A percentile compares a stretch with the other conserved stretches of the same genome.
phyloP scores from a whole-genome alignment of 2,797 vertebrate species.

The Gorsachius magnificus region DNA sequence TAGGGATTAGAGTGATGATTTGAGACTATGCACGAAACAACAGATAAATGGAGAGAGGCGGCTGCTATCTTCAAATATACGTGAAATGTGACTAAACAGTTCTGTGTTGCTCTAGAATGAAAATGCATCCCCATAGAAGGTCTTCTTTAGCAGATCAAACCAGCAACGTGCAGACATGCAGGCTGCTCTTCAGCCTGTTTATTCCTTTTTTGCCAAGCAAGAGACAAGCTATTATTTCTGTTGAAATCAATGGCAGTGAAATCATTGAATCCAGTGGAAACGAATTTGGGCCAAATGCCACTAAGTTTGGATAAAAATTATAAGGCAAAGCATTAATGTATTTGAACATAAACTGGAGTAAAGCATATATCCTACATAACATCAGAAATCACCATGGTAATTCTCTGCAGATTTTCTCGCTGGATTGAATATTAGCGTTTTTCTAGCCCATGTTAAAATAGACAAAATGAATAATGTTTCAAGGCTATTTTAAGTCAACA shows the following conservation, averaged over 20 bases:
- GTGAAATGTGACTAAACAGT: neutral
- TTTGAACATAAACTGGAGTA: slow-evolving; percentile 1
- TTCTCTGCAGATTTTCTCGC: neutral
- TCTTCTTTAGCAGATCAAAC: neutral
- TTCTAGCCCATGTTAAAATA: slow-evolving; percentile 62
- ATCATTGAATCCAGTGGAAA: neutral
- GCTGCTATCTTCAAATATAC: neutral
- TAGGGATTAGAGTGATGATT: neutral
- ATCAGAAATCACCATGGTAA: slow-evolving; percentile 66
- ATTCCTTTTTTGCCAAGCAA: neutral
- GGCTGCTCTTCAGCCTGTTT: neutral
- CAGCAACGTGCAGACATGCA: neutral
- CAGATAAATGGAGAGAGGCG: neutral
- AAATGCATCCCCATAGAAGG: neutral
- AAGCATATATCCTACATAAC: neutral
- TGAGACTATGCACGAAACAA: neutral
- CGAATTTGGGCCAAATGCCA: neutral
- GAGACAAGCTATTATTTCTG: neutral
- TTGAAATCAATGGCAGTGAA: neutral
- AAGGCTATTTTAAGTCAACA: slow-evolving; percentile 48
- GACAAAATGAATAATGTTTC: slow-evolving; percentile 50
- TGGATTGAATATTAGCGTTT: slow-evolving; percentile 36
- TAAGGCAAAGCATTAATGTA: neutral
- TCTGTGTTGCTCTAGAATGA: neutral
- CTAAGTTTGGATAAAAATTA: neutral